Evolutionary conservation across 2,113 vertebrate species (phyloP), one percentile per base, ranked within the genome.

Genomic region (Suricata suricatta): DNA sequence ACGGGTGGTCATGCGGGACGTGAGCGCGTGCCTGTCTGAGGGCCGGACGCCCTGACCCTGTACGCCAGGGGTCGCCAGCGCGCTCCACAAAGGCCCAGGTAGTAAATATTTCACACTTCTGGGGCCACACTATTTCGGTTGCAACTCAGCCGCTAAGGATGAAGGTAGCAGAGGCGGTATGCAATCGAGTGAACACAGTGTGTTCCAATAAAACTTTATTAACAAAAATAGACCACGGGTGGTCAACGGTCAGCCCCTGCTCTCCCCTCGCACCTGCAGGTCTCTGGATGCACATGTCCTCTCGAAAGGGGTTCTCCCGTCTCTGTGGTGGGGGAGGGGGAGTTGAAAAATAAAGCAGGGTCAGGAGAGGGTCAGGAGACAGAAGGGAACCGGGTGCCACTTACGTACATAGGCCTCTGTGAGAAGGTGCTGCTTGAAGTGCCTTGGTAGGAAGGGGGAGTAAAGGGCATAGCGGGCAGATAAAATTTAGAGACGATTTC

Each of bases 191-290:
- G 57, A 68, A 81, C 0, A 0, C 12, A 9, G 2, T 31, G 23
- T 27, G 29, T 82, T 77, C 33, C 29, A 82, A 92, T 71, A 92
- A 92, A 88, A 31, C 38, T 69, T 88, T 71, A 92, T 12, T 84
- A 21, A 47, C 38, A 33, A 71, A 82, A 63, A 92, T 5, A 63
- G 57, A 2, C n/a, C 3, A 1, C 0, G 3, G 54, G 54, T 21
- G 23, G 7, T 5, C 14, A 6, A 1, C 11, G 86, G 54, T 14
- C 21, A 7, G 27, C 44, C 11, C 44, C 66, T 17, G 33, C 25
- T 47, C 68, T 9, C 6, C 71, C 3, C 4, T 14, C 71, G 4
- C 10, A 9, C n/a, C 3, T 41, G 77, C 77, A 21, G 15, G 15
- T 12, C 84, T 17, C 64, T 5, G 33, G 52, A 31, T 7, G 54